Percentiles rank a stretch among this genome's conserved stretches.
Conservation (phyloP, 2,888 invertebrate species). For the Pollenia griseotomentosa region DNA sequence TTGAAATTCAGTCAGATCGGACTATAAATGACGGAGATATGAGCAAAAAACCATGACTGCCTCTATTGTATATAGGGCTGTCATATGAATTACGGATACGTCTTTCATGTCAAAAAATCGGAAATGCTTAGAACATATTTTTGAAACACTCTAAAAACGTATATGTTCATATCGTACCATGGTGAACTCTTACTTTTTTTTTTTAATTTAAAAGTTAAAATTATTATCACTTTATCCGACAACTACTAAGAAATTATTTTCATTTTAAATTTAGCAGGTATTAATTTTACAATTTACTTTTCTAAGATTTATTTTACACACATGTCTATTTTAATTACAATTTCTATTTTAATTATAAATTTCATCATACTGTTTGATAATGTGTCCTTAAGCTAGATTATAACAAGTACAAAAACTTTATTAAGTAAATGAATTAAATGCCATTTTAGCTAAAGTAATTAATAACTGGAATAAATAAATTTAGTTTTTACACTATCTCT, state of each 20-base stretch:
- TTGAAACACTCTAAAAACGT: too few relatives aligned
- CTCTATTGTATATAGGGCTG: too few relatives aligned
- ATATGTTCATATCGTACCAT: too few relatives aligned
- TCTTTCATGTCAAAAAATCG: too few relatives aligned
- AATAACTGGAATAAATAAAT: conserved; percentile 23
- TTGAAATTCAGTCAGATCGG: too few relatives aligned
- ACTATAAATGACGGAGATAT: too few relatives aligned
- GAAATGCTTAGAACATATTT: too few relatives aligned
- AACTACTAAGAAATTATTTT: neutral
- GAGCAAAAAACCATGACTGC: too few relatives aligned
- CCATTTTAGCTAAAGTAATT: conserved; percentile 41
- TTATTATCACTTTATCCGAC: neutral
- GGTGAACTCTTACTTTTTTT: too few relatives aligned
- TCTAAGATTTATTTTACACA: neutral
- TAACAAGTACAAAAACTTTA: neutral
- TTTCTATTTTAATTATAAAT: conserved; percentile 37
- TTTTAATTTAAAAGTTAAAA: neutral
- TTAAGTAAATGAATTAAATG: conserved; percentile 59
- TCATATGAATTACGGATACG: too few relatives aligned
- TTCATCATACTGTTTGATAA: conserved; percentile 19
- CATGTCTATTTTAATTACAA: conserved; percentile 38
- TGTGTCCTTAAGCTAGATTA: conserved; percentile 58
- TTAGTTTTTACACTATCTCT: conserved; percentile 14
- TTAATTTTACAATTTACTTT: neutral
- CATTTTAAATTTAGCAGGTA: neutral